Evolutionary conservation across 2,888 invertebrate genomes (phyloP).

Genomic region (Pilophorus perplexus): DNA sequence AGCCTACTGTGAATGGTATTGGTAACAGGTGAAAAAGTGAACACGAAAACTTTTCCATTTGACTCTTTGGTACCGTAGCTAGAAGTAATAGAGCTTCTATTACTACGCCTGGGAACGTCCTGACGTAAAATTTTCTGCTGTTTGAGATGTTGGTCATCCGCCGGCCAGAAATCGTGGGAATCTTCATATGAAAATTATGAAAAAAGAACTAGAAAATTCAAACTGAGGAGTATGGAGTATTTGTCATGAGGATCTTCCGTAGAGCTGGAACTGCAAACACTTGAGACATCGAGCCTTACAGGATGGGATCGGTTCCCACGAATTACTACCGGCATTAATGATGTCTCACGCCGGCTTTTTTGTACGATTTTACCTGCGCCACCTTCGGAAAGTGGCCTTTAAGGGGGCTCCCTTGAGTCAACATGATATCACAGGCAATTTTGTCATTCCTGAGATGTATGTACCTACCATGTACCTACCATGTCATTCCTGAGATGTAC

Average conservation of each 20-base stretch:
- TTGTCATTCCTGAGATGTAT: too few species aligned
- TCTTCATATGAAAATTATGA: too few species aligned
- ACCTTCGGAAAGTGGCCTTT: background rate
- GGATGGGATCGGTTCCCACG: conserved; percentile 13
- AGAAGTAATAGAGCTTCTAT: too few species aligned
- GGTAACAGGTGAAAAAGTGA: too few species aligned
- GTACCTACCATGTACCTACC: too few species aligned
- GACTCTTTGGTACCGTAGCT: too few species aligned
- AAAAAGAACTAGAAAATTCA: conserved; percentile 3
- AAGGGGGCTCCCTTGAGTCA: background rate
- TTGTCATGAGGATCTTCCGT: conserved; percentile 19
- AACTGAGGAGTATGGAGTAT: background rate
- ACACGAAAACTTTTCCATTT: too few species aligned
- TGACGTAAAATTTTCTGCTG: too few species aligned
- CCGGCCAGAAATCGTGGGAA: conserved; percentile 10
- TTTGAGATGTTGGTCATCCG: too few species aligned
- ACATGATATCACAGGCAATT: too few species aligned
- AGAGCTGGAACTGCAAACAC: conserved; percentile 25
- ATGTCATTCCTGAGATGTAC: background rate
- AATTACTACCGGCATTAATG: conserved; percentile 20
- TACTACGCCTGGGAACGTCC: too few species aligned
- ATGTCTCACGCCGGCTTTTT: conserved; percentile 24
- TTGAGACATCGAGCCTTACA: background rate
- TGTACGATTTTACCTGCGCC: background rate
- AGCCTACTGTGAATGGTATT: too few species aligned